Conservation (phyloP, 2,888 invertebrate genomes). For the Agelastica alni region DNA sequence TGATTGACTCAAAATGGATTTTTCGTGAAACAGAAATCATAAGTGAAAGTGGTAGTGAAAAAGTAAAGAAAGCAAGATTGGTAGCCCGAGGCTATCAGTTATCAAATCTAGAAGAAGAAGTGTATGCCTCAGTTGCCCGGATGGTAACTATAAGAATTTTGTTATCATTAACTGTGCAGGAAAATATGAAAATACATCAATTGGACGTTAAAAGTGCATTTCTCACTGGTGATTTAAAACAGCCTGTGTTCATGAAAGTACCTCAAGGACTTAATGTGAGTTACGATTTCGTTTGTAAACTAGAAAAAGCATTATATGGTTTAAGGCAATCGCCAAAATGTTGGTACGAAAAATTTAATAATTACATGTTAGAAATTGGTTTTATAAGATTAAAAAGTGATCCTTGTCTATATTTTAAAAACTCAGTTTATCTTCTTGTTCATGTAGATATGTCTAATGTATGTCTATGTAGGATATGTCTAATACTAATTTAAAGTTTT, state of each 20-base stretch:
- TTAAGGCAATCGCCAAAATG: constrained; percentile 15
- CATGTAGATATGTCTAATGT: constrained; percentile 1
- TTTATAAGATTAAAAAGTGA: constrained; percentile 5
- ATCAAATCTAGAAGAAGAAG: constrained; percentile 28
- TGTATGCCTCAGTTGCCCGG: constrained; percentile 41
- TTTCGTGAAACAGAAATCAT: constrained; percentile 26
- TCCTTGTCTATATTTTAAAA: constrained; percentile 1
- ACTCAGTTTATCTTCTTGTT: not conserved
- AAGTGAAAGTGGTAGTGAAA: constrained; percentile 13
- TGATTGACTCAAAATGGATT: constrained; percentile 33
- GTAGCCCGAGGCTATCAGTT: constrained; percentile 27
- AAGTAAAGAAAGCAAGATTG: too few relatives aligned
- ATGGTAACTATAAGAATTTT: constrained; percentile 39
- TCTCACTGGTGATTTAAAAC: constrained; percentile 38
- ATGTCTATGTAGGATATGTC: constrained; percentile 3
- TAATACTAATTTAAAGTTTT: constrained; percentile 4
- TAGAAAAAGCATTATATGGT: constrained; percentile 16
- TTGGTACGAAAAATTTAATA: constrained; percentile 7
- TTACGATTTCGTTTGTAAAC: constrained; percentile 6
- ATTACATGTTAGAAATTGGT: not conserved
- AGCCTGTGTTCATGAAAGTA: constrained; percentile 35
- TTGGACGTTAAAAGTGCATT: constrained; percentile 44
- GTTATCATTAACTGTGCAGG: constrained; percentile 27
- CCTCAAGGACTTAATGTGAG: constrained; percentile 19
- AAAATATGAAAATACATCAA: constrained; percentile 30